Evolutionary conservation across 2,113 vertebrate genomes (phyloP).

Genomic region (Todiramphus chloris): DNA sequence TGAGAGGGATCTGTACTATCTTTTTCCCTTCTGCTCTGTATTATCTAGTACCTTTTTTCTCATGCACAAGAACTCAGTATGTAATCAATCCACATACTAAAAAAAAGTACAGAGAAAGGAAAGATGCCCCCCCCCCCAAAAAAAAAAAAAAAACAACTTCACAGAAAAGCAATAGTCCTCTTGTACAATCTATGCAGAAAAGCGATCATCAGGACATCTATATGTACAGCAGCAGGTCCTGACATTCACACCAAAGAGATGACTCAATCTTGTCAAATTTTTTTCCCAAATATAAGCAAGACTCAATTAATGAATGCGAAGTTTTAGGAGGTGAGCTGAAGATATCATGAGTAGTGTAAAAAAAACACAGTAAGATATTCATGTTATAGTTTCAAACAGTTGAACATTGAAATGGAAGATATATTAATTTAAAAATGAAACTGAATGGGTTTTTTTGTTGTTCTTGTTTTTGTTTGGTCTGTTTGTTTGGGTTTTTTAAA

Average conservation of each 20-base stretch:
- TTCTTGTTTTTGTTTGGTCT: no score
- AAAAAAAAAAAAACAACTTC: not conserved
- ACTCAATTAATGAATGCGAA: not conserved
- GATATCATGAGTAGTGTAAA: not conserved
- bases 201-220: not conserved
- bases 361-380: not conserved
- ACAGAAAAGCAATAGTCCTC: not conserved
- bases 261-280: not conserved
- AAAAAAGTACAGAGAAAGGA: not conserved
- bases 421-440: not conserved
- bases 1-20: constrained; percentile 51
- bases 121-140: not conserved
- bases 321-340: not conserved
- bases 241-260: not conserved
- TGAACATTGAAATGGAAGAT: not conserved
- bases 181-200: not conserved
- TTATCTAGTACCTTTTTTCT: constrained; percentile 40
- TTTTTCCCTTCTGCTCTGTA: constrained; percentile 25
- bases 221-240: not conserved
- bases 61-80: not conserved
- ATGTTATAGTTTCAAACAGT: not conserved
- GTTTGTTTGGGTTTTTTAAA: not conserved
- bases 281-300: not conserved
- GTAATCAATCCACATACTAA: not conserved
- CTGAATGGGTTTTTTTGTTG: rapidly evolving